phyloP scores from a whole-genome alignment of 1,140 invertebrate species.

The Zaprionus vittiger region DNA sequence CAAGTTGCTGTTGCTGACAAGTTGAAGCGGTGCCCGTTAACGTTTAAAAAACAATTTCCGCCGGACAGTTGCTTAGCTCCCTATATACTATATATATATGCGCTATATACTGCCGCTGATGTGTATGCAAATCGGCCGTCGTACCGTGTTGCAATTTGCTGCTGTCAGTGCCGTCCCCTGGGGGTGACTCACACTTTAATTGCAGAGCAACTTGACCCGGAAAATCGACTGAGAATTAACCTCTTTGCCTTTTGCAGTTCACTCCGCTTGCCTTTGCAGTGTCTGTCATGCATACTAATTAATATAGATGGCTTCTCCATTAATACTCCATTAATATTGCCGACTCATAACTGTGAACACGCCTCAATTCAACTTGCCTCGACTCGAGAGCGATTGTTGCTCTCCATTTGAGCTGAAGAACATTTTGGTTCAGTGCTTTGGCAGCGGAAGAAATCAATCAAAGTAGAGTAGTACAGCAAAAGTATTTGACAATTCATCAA shows the following conservation, averaged over 20 bases:
- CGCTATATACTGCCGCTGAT: neutral
- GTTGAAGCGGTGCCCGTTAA: slow-evolving; percentile 24
- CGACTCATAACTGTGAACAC: slow-evolving; percentile 19
- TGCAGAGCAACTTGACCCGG: slow-evolving; percentile 12
- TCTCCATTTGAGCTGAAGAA: neutral
- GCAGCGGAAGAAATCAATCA: slow-evolving; percentile 65
- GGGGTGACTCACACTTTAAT: slow-evolving; percentile 2
- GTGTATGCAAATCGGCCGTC: slow-evolving; percentile 28
- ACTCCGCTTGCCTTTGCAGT: neutral
- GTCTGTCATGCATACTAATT: slow-evolving; percentile 55
- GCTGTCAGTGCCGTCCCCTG: neutral
- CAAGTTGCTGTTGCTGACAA: slow-evolving; percentile 40
- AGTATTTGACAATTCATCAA: slow-evolving; percentile 58
- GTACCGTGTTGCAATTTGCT: slow-evolving; percentile 14
- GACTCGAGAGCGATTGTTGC: slow-evolving; percentile 7
- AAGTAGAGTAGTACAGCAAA: slow-evolving; percentile 55
- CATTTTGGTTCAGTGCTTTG: neutral
- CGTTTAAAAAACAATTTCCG: slow-evolving; percentile 48
- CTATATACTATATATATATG: neutral
- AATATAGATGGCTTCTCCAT: slow-evolving; percentile 30
- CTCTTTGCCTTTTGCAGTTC: neutral
- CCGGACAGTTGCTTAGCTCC: neutral
- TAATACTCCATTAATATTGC: slow-evolving; percentile 39
- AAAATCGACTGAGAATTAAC: slow-evolving; percentile 17
- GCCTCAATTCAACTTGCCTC: neutral